Evolutionary conservation across 2,888 invertebrate genomes (phyloP).

Genomic region (Caenorhabditis drosophilae): DNA sequence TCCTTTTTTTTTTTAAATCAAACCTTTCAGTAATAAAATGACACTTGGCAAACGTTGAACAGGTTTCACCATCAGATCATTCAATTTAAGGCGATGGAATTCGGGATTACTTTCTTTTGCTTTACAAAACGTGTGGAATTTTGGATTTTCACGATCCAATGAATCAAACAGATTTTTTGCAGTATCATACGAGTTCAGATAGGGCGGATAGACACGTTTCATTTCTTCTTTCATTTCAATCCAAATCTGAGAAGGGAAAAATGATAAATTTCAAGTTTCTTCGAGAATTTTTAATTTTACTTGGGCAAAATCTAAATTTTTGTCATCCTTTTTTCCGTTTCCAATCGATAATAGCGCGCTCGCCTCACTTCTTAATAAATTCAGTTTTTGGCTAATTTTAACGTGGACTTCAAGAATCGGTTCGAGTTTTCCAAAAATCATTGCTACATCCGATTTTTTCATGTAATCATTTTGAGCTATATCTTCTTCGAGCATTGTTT

Average conservation of each 20-base stretch:
- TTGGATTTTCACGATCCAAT: constrained; percentile 89
- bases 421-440: constrained; percentile 72
- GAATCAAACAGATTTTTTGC: constrained; percentile 89
- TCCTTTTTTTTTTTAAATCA: constrained; percentile 40
- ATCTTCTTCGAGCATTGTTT: constrained; percentile 87
- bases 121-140: constrained; percentile 97
- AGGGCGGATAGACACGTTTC: constrained; percentile 85
- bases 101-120: constrained; percentile 79
- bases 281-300: constrained; percentile 72
- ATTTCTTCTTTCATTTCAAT: constrained; percentile 73
- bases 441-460: constrained; percentile 53
- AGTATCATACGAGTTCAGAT: constrained; percentile 96
- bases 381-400: constrained; percentile 75
- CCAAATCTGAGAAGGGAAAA: constrained; percentile 76
- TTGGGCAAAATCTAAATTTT: constrained; percentile 70
- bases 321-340: constrained; percentile 29
- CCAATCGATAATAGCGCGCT: constrained; percentile 8
- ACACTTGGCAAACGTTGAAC: constrained; percentile 96
- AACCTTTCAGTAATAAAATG: constrained; percentile 88
- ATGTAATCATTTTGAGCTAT: constrained; percentile 78
- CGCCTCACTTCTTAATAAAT: constrained; percentile 80
- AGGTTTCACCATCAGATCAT: constrained; percentile 93
- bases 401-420: constrained; percentile 86
- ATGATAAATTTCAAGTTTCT: not conserved
- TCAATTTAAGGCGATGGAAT: constrained; percentile 91